phyloP scores from a whole-genome alignment of 2,113 vertebrate genomes.

The Beaufortia kweichowensis region DNA sequence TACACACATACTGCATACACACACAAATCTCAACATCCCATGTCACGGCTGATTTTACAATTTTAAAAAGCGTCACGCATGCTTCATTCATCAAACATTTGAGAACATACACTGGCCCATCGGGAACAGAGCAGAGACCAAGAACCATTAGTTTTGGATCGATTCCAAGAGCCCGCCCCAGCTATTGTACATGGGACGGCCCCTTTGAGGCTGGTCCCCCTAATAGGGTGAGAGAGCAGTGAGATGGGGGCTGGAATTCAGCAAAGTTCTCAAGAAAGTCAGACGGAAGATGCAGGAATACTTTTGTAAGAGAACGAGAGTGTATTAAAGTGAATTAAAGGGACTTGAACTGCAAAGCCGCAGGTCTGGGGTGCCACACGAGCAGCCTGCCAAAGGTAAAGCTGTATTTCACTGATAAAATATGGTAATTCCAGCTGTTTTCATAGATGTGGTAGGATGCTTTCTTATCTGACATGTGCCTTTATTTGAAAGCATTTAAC shows the following conservation, averaged over 20 bases:
- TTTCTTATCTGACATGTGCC: not conserved
- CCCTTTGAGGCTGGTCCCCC: conserved; percentile 32
- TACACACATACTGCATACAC: not conserved
- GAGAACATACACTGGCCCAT: not conserved
- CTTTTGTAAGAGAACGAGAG: not conserved
- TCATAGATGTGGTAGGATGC: not conserved
- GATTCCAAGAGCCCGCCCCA: conserved; percentile 43
- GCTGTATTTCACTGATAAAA: no score
- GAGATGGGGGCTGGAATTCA: conserved; percentile 33
- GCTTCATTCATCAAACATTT: conserved; percentile 27
- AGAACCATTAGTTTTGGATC: conserved; percentile 28
- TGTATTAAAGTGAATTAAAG: conserved; percentile 26
- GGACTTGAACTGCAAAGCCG: conserved; percentile 20
- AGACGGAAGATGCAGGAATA: conserved; percentile 34
- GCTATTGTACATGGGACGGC: conserved; percentile 36
- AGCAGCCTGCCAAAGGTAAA: conserved; percentile 58
- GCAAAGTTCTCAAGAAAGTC: conserved; percentile 44
- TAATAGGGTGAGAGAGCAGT: conserved; percentile 39
- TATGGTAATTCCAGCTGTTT: not conserved
- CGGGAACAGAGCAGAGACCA: conserved; percentile 39
- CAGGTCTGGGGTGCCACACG: conserved; percentile 51
- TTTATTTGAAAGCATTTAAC: not conserved
- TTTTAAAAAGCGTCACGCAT: conserved; percentile 21
- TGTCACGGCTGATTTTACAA: conserved; percentile 33
- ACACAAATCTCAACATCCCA: not conserved